Percentiles rank a stretch among this genome's conserved stretches.
Evolutionary conservation across 2,113 vertebrate species (phyloP).

Genomic region (Varanus komodoensis): DNA sequence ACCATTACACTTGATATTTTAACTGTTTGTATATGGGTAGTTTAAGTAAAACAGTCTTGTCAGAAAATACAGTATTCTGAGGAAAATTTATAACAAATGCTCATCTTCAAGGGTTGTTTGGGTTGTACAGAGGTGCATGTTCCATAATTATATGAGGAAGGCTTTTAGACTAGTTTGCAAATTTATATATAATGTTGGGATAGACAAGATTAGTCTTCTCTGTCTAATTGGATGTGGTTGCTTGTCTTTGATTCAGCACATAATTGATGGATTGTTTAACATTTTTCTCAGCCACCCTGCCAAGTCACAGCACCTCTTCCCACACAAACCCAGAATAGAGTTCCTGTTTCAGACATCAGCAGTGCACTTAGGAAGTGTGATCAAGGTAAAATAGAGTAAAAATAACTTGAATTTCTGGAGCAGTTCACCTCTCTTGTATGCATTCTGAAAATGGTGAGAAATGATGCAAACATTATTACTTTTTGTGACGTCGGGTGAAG

Average conservation of each 20-base stretch:
- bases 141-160: neutral
- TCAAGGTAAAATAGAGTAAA: conserved; percentile 68
- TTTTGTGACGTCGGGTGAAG: neutral
- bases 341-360: conserved; percentile 58
- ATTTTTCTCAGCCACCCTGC: neutral
- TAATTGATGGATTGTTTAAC: neutral
- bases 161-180: neutral
- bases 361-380: conserved; percentile 62
- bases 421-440: neutral
- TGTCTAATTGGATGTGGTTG: neutral
- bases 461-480: neutral
- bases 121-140: neutral
- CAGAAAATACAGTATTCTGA: neutral
- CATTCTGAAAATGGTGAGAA: neutral
- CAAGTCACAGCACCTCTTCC: conserved; percentile 33
- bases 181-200: neutral
- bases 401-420: neutral
- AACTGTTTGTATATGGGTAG: neutral
- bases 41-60: neutral
- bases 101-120: neutral
- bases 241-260: neutral
- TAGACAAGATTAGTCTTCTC: neutral
- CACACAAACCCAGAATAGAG: conserved; percentile 15
- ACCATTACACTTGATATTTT: too few relatives aligned
- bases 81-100: neutral